These are phyloP conservation scores for Geophilus truncorum DNA, from an alignment of 2,888 invertebrate species.

Conservation along the genomic window DNA sequence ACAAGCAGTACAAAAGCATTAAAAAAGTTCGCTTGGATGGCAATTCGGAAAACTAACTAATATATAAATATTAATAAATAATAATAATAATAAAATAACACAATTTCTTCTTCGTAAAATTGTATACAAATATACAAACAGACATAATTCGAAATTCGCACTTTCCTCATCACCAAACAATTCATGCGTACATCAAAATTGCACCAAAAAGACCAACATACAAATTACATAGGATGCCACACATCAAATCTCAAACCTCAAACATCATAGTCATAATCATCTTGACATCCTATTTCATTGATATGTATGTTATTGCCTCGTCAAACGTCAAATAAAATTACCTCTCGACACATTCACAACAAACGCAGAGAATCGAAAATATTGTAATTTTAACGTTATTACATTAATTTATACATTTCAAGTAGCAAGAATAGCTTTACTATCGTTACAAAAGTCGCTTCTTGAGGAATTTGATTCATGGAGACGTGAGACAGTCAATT, in stretches of 20 bases:
- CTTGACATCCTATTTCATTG: not conserved
- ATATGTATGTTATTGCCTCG: not conserved
- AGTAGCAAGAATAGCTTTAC: constrained; percentile 28
- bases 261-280: not conserved
- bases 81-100: not conserved
- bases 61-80: not conserved
- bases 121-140: not conserved
- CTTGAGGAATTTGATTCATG: not conserved
- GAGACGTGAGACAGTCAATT: not conserved
- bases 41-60: not conserved
- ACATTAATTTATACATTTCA: not conserved
- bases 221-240: not conserved
- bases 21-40: not conserved
- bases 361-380: not conserved
- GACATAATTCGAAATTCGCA: not conserved
- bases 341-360: not conserved
- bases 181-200: not conserved
- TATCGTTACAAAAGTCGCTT: not conserved
- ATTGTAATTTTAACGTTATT: not conserved
- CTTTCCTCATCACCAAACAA: not conserved
- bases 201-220: not conserved
- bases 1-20: not conserved
- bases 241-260: not conserved
- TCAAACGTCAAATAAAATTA: not conserved
- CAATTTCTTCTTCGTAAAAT: not conserved